Evolutionary conservation across 1,140 invertebrate species (phyloP), one percentile per base, ranked within the genome.

Genomic region (Delia radicum): DNA sequence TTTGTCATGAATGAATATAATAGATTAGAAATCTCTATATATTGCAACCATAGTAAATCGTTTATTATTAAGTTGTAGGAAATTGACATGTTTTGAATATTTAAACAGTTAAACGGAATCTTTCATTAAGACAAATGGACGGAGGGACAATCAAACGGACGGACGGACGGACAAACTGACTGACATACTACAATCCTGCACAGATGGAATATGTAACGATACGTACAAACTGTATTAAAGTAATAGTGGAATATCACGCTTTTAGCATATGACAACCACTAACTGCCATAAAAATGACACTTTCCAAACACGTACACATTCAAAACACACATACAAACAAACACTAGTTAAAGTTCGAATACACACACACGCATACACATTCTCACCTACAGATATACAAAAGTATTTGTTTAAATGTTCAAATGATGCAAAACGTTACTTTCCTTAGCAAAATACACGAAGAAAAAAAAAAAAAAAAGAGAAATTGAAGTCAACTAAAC

Each of bases 61-160:
- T 69, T 69, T 69, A 69, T 69, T 69, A 69, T 69, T 69, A 69
- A 69, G 65, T 69, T 69, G 65, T 69, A 69, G 65, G 18, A 69
- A 69, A 6, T 33, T 69, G 65, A 33, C 65, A 69, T 69, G 65
- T 69, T 69, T 69, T 69, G 65, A 69, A 69, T 69, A 69, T 69
- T 69, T 69, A 69, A 69, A 69, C 21, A 69, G 65, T 12, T 8
- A 18, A 18, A 33, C 0, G n/a, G n/a, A 55, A 55, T 55, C 48
- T 55, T 55, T 55, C 48, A 55, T 55, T 55, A 55, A 55, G 8
- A 18, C 48, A 55, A 21, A 55, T 18, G 48, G 48, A 55, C 48
- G 2, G 48, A 55, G 2, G 48, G 24, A 55, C 24, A 55, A 55
- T 18, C 48, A 21, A 21, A 55, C 2, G 48, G 48, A 55, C 48